These are phyloP conservation scores for Melinaea menophilus DNA, from an alignment of 2,888 invertebrate genomes.

Conservation along the genomic window DNA sequence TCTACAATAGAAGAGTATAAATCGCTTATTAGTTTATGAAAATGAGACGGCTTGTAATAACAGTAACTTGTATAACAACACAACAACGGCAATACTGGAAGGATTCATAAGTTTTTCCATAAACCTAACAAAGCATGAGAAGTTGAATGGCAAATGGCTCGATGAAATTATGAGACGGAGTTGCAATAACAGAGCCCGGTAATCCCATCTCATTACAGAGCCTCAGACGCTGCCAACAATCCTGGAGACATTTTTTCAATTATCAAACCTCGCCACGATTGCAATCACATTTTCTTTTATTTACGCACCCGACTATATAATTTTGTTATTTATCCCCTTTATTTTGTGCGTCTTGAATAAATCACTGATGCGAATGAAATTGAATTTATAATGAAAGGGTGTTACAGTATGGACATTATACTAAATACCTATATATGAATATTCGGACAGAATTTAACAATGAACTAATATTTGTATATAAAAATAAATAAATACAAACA, in stretches of 20 bases:
- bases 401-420: not conserved
- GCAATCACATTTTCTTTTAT: constrained; percentile 64
- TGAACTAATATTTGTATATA: no score
- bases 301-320: constrained; percentile 45
- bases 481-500: no score
- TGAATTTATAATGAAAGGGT: constrained; percentile 26
- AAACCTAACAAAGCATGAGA: constrained; percentile 6
- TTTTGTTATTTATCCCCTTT: constrained; percentile 44
- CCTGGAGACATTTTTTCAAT: constrained; percentile 72
- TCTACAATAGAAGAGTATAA: no score
- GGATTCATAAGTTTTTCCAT: constrained; percentile 2
- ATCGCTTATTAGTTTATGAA: not conserved
- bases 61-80: not conserved
- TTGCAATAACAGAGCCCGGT: constrained; percentile 37
- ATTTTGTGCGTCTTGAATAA: constrained; percentile 27
- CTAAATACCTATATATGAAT: no score
- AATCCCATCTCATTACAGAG: constrained; percentile 58
- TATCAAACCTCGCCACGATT: constrained; percentile 57
- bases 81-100: not conserved
- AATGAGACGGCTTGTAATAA: not conserved
- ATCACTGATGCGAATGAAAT: constrained; percentile 29
- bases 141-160: constrained; percentile 20
- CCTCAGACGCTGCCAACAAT: constrained; percentile 50
- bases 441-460: no score
- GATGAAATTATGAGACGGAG: constrained; percentile 30